Evolutionary conservation across 2,113 vertebrate species (phyloP), one percentile per base, ranked within the genome.

Genomic region (Mungos mungo): DNA sequence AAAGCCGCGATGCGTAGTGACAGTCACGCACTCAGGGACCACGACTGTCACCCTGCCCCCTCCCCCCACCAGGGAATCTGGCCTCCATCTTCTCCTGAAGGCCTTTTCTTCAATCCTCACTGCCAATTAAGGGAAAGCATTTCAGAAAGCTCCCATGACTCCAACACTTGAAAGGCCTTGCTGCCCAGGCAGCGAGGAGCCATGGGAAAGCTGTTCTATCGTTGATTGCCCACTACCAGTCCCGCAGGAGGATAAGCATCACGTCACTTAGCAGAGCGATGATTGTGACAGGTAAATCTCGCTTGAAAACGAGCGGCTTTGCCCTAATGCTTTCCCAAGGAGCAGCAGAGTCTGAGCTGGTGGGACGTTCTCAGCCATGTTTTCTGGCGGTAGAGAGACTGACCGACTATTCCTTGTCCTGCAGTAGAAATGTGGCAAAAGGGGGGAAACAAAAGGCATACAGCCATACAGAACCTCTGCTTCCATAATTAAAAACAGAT

Each of bases 391-490:
- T 3, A 7, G 12, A 47, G 12, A 72, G 50, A 50, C 50, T 18
- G 2, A 50, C 50, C 5, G 2, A 25, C 9, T 7, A 23, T 83
- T n/a, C 16, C 11, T 52, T 89, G 45, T 79, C 6, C 41, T 47
- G 3, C 5, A 23, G 66, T 13, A 41, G 50, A 27, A 41, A 65
- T 1, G 4, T 10, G 63, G 14, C 8, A 27, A 45, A 66, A 57
- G 29, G 11, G 12, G 45, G 7, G 2, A 63, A 74, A 41, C 13
- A 11, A 65, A 19, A 69, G 47, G 52, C 54, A 50, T 2, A 27
- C 0, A 0, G 47, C 60, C 54, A 50, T 2, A 27, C 0, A 0
- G 35, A 35, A 13, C 69, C 31, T n/a, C 7, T 76, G 81, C 77
- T 63, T 83, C 47, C 31, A 38, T 31, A 35, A 97, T 35, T 27